These are phyloP conservation scores for Parascotia fuliginaria DNA, from an alignment of 2,888 invertebrate genomes.

Conservation along the genomic window DNA sequence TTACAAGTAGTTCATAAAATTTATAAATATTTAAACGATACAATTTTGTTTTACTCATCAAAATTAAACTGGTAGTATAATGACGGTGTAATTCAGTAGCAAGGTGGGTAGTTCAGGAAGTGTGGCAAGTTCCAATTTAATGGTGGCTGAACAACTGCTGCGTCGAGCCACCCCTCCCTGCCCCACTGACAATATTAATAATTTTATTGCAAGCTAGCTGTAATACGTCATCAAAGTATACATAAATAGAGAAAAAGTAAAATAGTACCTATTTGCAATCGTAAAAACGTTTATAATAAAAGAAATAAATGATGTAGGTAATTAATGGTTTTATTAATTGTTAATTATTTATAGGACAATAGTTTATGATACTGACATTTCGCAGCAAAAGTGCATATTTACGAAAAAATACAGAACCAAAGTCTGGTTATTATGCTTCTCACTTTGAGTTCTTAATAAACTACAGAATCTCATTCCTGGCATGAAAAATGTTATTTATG, in stretches of 20 bases:
- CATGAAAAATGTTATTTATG: too few species aligned
- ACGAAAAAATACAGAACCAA: too few species aligned
- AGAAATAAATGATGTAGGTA: too few species aligned
- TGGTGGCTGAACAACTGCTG: constrained; percentile 82
- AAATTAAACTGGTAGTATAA: constrained; percentile 51
- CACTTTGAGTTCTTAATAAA: too few species aligned
- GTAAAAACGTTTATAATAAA: constrained; percentile 1
- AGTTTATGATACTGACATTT: too few species aligned
- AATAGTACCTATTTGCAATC: constrained; percentile 13
- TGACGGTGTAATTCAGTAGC: constrained; percentile 69
- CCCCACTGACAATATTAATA: constrained; percentile 67
- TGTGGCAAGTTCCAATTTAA: constrained; percentile 82
- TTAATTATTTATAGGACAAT: too few species aligned
- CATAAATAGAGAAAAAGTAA: constrained; percentile 31
- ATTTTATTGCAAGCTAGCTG: constrained; percentile 66
- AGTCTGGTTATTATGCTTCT: too few species aligned
- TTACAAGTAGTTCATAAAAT: constrained; percentile 11
- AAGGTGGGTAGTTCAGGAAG: constrained; percentile 74
- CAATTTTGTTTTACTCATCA: constrained; percentile 35
- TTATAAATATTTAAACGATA: constrained; percentile 23
- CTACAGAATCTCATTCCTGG: too few species aligned
- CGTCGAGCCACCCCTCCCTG: constrained; percentile 54
- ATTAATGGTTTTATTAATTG: too few species aligned
- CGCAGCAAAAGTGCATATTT: too few species aligned
- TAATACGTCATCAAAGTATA: constrained; percentile 49